Evolutionary conservation across 2,113 vertebrate species (phyloP), one percentile per base, ranked within the genome.

Genomic region (Trematomus loennbergii): DNA sequence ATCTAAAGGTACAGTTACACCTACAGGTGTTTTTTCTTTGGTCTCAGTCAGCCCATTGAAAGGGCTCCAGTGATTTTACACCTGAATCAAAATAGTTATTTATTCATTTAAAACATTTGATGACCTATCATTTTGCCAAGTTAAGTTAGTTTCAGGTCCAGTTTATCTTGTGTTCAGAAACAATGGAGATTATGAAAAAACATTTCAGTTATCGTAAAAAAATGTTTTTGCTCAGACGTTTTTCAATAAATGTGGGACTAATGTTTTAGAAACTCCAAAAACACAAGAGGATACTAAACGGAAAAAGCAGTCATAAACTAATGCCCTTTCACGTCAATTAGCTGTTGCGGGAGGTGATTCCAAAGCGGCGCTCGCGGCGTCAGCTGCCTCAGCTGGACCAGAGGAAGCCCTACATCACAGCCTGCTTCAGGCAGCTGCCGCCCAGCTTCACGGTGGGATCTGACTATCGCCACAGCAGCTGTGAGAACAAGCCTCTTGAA

Each of bases 401-500:
- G 55, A 96, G 95, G 81, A 96, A 95, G 72, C 96, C 98, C n/a
- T 99, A 97, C 92, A 96, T 99, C 0, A 96, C 97, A 0, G 98
- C 97, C 9, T 96, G 97, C 36, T 98, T 99, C 88, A 95, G 91
- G 16, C 94, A 94, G n/a, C 93, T 99, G 71, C 98, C 97, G 0
- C 36, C 94, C 11, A 93, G 94, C 86, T 98, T 98, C 94, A 95
- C 94, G 13, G 90, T 99, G 16, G 98, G 98, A 0, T 96, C 97
- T 81, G 96, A 97, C 93, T 96, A 96, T 46, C 95, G 94, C 49
- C 96, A 97, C 0, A 96, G 96, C 17, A 96, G 95, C 91, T 99
- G 97, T 0, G 97, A 98, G 92, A 99, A 98, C 94, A 95, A 95
- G 43, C 94, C 95, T 70, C 94, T 99, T 60, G 97, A 98, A 81